Percentiles rank a stretch among this genome's conserved stretches.
Evolutionary conservation across 2,888 invertebrate genomes (phyloP).

Genomic region (Cantharis flavilabris): DNA sequence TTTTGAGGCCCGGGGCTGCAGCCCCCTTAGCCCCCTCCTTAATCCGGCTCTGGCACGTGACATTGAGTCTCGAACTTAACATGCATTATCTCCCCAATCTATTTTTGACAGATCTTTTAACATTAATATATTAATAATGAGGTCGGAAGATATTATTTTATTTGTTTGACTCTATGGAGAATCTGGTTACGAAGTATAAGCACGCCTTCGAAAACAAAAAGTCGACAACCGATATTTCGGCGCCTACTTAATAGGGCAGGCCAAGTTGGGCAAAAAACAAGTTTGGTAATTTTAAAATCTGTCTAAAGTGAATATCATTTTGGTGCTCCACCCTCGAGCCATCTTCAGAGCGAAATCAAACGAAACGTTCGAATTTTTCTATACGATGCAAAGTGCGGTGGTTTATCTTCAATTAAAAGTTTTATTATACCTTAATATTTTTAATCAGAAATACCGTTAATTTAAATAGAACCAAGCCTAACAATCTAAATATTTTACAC

Average conservation of each 20-base stretch:
- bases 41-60: too few species aligned
- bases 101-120: constrained; percentile 21
- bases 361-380: background rate
- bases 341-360: background rate
- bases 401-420: background rate
- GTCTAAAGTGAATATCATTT: constrained; percentile 9
- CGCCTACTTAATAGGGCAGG: constrained; percentile 37
- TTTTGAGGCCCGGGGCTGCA: too few species aligned
- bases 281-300: constrained; percentile 3
- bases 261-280: constrained; percentile 20
- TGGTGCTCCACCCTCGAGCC: constrained; percentile 8
- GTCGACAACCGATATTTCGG: constrained; percentile 46
- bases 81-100: constrained; percentile 12
- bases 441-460: background rate
- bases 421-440: background rate
- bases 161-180: constrained; percentile 48
- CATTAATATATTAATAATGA: constrained; percentile 40
- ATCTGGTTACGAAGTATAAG: constrained; percentile 44
- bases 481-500: background rate
- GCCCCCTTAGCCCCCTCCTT: too few species aligned
- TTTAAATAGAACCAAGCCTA: background rate
- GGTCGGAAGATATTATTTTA: constrained; percentile 49
- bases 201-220: constrained; percentile 50
- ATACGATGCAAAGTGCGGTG: background rate
- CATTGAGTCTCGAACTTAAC: constrained; percentile 1